Evolutionary conservation across 2,888 invertebrate species (phyloP), one percentile per base, ranked within the genome.

Genomic region (Eudemis profundana): DNA sequence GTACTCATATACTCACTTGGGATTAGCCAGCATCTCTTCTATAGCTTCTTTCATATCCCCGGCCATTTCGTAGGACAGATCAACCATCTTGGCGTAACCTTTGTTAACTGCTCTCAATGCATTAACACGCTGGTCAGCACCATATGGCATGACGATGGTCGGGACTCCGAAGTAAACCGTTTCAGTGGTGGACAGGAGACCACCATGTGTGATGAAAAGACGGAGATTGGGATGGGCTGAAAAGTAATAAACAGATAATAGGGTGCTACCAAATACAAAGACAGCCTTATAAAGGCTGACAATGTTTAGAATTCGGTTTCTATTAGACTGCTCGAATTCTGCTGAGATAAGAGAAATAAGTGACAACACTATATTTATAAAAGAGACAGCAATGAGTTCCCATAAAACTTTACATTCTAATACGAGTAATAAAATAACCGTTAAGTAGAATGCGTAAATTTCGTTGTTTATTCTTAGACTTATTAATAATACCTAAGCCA

Each of bases 131-230:
- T 71, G 70, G 36, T 71, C 70, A 0, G 29, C 61, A 7, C 66
- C 68, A 10, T 56, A 42, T 4, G 71, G 71, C 7, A 71, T 49
- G 12, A 67, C 70, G 14, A 70, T 61, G 8, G 64, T 64, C 10
- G 71, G 70, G 4, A 70, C 69, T 8, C 67, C 69, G 17, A 64
- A 68, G 60, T 65, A 67, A 3, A 68, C 47, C 1, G 68, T 57
- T 15, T 71, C 71, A 17, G 66, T 69, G 3, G 61, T 53, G n/a
- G 70, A 69, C 1, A 67, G 54, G 3, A 70, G 61, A 29, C 70
- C 70, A 7, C 70, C 70, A 19, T 69, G 69, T 3, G 70, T 64
- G 27, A 69, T 68, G 29, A 69, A 70, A 5, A 70, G 23, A 7
- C 63, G 23, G 23, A 54, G 53, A 40, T 69, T 70, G 1, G 61